Base-by-base conservation (phyloP, 2,888 invertebrate species). In the Thecocarcelia acutangulata region DNA sequence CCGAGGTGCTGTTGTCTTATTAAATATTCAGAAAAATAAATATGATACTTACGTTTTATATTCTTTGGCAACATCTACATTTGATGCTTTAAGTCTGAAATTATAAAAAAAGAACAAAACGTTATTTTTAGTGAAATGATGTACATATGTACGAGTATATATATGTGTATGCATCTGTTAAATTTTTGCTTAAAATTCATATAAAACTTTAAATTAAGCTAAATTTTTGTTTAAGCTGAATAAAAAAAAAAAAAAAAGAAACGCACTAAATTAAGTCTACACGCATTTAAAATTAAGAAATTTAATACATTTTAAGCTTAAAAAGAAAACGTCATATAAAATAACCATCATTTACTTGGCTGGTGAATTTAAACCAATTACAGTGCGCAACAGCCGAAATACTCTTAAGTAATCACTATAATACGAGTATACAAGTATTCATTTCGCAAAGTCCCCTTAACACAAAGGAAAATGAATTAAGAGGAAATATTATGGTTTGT, bases 241-340 rank as follows among this genome's bases (percentile, higher is more conserved):
- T n/a, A 46, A 56, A 44, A 28, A 44, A 24, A 24, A 11, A n/a
- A 33, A 15, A 56, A 33, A 1, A 69, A 19, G 46, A 17, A 33
- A 33, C 33, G 33, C 33, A 33, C 8, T 33, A 33, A 33, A 33
- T 33, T 33, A 33, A 33, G 33, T 9, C 24, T 59, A 40, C 61
- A 52, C 59, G 72, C 59, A 72, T 61, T 48, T 33, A 33, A 33
- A 9, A 33, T 33, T 3, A 50, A 24, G 61, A 28, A 44, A 40
- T 61, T 59, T 69, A 17, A 61, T 52, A 72, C 28, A 24, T 28
- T 52, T 54, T 15, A 61, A 42, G 19, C 33, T 46, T 3, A 42
- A 42, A 58, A 21, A 46, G 11, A 46, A 68, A 40, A 58, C 48
- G 15, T 44, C 11, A 37, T 1, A 56, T 48, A 59, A 24, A 74